phyloP scores from a whole-genome alignment of 2,888 invertebrate genomes.

The Drosophila multiciliata region DNA sequence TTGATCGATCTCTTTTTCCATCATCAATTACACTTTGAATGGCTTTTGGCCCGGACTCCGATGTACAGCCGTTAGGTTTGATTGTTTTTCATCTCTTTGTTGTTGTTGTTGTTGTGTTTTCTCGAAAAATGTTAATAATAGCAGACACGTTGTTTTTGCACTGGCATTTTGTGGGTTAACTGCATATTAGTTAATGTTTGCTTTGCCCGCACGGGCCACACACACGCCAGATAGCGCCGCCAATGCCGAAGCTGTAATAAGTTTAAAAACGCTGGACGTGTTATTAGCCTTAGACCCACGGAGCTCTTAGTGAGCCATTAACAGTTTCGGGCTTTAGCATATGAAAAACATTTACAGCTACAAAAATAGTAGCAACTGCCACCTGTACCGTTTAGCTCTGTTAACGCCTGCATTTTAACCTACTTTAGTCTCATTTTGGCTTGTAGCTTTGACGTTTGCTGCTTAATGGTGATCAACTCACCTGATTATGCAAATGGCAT shows the following conservation, averaged over 20 bases:
- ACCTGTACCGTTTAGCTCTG: constrained; percentile 40
- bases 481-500: constrained; percentile 57
- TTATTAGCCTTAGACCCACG: constrained; percentile 51
- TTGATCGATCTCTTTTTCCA: constrained; percentile 80
- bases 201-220: constrained; percentile 58
- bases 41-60: constrained; percentile 62
- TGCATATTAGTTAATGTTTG: constrained; percentile 75
- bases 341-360: constrained; percentile 23
- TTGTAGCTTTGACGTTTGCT: constrained; percentile 6
- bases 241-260: constrained; percentile 33
- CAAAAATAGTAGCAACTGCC: constrained; percentile 15
- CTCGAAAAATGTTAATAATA: constrained; percentile 66
- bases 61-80: constrained; percentile 57
- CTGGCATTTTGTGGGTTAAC: constrained; percentile 77
- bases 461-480: constrained; percentile 29
- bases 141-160: constrained; percentile 65
- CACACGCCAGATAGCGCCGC: constrained; percentile 23
- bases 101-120: not conserved
- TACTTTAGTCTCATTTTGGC: constrained; percentile 32
- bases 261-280: constrained; percentile 38
- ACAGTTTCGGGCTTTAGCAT: constrained; percentile 47
- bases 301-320: constrained; percentile 55
- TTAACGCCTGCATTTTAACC: constrained; percentile 59
- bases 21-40: constrained; percentile 78
- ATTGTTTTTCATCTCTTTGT: constrained; percentile 36